phyloP scores from a whole-genome alignment of 2,888 invertebrate species.

The Steinernema carpocapsae region DNA sequence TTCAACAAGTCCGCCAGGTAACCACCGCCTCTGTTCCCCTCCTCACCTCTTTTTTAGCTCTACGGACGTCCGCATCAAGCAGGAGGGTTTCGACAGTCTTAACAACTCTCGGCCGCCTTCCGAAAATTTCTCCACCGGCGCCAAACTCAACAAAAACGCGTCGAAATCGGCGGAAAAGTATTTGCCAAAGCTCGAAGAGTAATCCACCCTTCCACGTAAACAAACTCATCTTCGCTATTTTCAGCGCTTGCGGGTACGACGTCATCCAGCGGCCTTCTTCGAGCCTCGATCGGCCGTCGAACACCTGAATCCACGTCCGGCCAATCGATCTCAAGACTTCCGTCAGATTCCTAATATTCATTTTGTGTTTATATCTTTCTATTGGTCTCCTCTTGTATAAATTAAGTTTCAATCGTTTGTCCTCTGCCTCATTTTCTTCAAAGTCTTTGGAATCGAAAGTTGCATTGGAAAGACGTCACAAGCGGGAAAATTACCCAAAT shows the following conservation, averaged over 20 bases:
- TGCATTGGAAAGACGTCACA: too few relatives aligned
- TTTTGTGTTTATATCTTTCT: too few relatives aligned
- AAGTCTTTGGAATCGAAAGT: too few relatives aligned
- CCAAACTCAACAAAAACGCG: constrained; percentile 20
- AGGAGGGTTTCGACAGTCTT: constrained; percentile 10
- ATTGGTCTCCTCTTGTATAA: too few relatives aligned
- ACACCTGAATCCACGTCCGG: background rate
- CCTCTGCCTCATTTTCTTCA: too few relatives aligned
- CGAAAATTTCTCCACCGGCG: background rate
- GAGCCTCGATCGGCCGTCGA: constrained; percentile 6
- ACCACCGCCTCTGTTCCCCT: background rate
- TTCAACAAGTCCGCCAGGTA: constrained; percentile 10
- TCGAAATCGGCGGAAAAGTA: constrained; percentile 24
- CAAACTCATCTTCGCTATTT: background rate
- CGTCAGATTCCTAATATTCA: background rate
- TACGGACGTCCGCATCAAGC: constrained; percentile 13
- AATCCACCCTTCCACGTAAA: background rate
- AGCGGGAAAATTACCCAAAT: too few relatives aligned
- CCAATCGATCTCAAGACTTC: background rate
- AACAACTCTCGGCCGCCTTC: background rate
- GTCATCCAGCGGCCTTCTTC: background rate
- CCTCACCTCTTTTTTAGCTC: background rate
- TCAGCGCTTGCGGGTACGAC: background rate
- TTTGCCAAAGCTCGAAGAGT: constrained; percentile 10
- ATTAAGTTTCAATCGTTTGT: too few relatives aligned